Base-by-base conservation (phyloP, 2,888 invertebrate species). In the Diarsia rubi region DNA sequence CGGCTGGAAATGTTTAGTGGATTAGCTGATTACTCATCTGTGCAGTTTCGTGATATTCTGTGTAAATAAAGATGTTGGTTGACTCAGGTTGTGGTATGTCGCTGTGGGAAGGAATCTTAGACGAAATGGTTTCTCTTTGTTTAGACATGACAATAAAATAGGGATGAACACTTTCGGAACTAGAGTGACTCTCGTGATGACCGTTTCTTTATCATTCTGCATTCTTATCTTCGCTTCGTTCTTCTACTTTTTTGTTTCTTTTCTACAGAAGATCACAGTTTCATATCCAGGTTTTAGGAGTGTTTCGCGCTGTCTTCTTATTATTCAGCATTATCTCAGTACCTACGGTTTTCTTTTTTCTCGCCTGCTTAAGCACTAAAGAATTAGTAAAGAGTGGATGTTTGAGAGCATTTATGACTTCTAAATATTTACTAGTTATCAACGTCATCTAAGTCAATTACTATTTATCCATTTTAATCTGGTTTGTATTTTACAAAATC, bases 71-170 rank as follows among this genome's bases (percentile, higher is more conserved):
- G 52, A 67, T 72, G 31, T 63, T 16, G 1, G 49, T 59, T 82
- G 71, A 82, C 19, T 85, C 71, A 76, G 63, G 49, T 31, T 75
- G 45, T 44, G 64, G 67, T 79, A 77, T 78, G 82, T 82, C 69
- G 49, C 14, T 45, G 27, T 45, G 42, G 31, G 24, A 3, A 24
- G 8, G 42, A 67, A n/a, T 67, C 59, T 57, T 64, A 45, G 68
- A 64, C 49, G n/a, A 47, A 31, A 42, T 16, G 16, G 9, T 14
- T 45, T 52, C 9, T 47, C 45, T 81, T 79, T 73, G 64, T 80
- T 52, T 2, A 2, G 2, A 62, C 19, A 5, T 52, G 0, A 49
- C 8, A 57, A 45, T 44, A 16, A 44, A 1, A 5, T 14, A n/a
- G 1, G 27, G 21, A 42, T 57, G 54, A n/a, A 24, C 63, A 14